Conservation (phyloP, 2,888 invertebrate species). For the Oscheius sp. region DNA sequence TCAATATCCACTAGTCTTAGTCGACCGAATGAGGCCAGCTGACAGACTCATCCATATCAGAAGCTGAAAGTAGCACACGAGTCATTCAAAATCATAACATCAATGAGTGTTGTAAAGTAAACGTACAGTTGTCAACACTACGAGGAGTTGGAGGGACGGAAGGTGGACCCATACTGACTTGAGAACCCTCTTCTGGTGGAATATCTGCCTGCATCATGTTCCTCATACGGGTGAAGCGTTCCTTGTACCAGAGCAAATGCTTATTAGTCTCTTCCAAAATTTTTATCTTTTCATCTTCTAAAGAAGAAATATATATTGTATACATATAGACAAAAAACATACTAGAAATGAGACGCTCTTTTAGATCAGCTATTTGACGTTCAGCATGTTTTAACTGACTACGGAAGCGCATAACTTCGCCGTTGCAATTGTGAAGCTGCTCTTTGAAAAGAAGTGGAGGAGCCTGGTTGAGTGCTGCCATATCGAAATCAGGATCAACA, state of each 20-base stretch:
- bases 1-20: slow-evolving; percentile 3
- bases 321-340: neutral
- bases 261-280: slow-evolving; percentile 11
- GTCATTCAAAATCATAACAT: too few relatives aligned
- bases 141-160: slow-evolving; percentile 27
- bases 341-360: slow-evolving; percentile 6
- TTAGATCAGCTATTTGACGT: slow-evolving; percentile 7
- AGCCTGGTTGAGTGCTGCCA: neutral
- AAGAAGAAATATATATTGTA: neutral
- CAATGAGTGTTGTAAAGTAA: too few relatives aligned
- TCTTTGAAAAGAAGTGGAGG: slow-evolving; percentile 15
- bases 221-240: neutral
- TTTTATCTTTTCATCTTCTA: slow-evolving; percentile 16
- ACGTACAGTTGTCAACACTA: slow-evolving; percentile 6
- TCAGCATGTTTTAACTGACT: slow-evolving; percentile 22
- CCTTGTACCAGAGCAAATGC: slow-evolving; percentile 9
- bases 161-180: slow-evolving; percentile 22
- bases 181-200: slow-evolving; percentile 1
- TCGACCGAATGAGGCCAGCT: slow-evolving; percentile 16
- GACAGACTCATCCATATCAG: slow-evolving; percentile 25
- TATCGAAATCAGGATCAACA: slow-evolving; percentile 33
- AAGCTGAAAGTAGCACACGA: slow-evolving; percentile 17
- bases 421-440: slow-evolving; percentile 11
- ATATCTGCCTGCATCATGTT: neutral
- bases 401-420: slow-evolving; percentile 18